phyloP scores from a whole-genome alignment of 2,797 vertebrate genomes.

The Enteromius treurensis region DNA sequence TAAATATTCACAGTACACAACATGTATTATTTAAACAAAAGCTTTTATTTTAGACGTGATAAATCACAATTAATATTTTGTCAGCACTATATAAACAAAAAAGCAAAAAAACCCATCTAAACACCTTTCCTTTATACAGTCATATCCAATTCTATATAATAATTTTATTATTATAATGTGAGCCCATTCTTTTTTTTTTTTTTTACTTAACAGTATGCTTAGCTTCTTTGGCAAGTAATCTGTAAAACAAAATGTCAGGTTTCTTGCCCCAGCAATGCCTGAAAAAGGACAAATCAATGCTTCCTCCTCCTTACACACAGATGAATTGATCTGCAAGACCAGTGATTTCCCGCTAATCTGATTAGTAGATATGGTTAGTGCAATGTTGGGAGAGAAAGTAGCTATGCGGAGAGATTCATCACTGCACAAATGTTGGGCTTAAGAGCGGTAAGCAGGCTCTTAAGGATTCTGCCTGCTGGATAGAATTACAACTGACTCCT shows the following conservation, averaged over 20 bases:
- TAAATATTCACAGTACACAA: too few relatives aligned
- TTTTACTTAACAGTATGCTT: neutral
- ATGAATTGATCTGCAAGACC: constrained; percentile 60
- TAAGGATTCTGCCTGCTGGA: constrained; percentile 51
- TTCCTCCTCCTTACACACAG: constrained; percentile 47
- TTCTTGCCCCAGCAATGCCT: constrained; percentile 37
- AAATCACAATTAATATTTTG: too few relatives aligned
- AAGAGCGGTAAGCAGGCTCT: constrained; percentile 47
- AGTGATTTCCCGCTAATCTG: constrained; percentile 56
- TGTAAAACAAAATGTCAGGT: constrained; percentile 26
- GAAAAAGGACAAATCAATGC: constrained; percentile 53
- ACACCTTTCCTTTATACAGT: neutral
- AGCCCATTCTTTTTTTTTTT: neutral
- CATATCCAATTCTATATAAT: neutral
- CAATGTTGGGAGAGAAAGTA: constrained; percentile 44
- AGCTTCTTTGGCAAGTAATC: neutral
- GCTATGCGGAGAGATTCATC: constrained; percentile 59
- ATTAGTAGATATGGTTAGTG: constrained; percentile 59
- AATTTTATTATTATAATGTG: neutral
- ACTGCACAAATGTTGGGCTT: constrained; percentile 37
- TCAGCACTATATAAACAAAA: neutral
- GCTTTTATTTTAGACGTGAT: too few relatives aligned
- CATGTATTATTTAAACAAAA: too few relatives aligned
- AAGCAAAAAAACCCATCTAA: neutral
- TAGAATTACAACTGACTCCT: constrained; percentile 53